Evolutionary conservation across 2,797 vertebrate species (phyloP).

Genomic region (Etheostoma nigrum): DNA sequence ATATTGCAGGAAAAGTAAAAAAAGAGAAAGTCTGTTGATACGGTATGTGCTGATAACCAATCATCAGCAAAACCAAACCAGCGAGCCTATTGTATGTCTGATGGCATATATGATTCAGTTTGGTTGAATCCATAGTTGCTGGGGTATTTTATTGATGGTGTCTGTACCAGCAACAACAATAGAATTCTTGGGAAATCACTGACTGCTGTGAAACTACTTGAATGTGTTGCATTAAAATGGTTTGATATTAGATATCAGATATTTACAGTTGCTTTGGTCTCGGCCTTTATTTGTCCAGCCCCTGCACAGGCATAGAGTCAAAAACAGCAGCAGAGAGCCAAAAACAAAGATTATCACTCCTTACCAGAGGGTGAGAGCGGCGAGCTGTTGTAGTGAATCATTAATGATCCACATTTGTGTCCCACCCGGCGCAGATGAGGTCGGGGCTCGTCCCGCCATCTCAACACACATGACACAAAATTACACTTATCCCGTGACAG

Average conservation of each 20-base stretch:
- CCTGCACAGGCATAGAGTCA: slow-evolving; percentile 5
- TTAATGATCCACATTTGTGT: slow-evolving; percentile 71
- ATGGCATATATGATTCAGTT: background rate
- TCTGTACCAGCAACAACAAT: background rate
- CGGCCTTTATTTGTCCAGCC: slow-evolving; percentile 16
- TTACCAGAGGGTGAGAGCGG: slow-evolving; percentile 46
- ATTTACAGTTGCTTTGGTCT: slow-evolving; percentile 4
- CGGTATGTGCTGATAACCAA: background rate
- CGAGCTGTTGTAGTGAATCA: slow-evolving; percentile 65
- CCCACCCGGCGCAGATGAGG: slow-evolving; percentile 67
- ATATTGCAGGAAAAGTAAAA: background rate
- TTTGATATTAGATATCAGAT: background rate
- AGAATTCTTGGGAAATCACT: background rate
- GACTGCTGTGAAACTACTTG: background rate
- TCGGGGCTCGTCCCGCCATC: slow-evolving; percentile 39
- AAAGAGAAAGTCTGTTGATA: background rate
- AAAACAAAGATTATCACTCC: slow-evolving; percentile 73
- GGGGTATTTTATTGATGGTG: background rate
- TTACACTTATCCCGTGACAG: slow-evolving; percentile 54
- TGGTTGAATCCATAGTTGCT: background rate
- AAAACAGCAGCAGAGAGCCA: slow-evolving; percentile 65
- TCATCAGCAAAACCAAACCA: background rate
- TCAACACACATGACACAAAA: slow-evolving; percentile 48
- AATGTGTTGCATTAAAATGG: background rate
- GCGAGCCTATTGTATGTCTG: too few species aligned